These are phyloP conservation scores for Pyrrhia umbra DNA, from an alignment of 2,888 invertebrate species.

Conservation along the genomic window DNA sequence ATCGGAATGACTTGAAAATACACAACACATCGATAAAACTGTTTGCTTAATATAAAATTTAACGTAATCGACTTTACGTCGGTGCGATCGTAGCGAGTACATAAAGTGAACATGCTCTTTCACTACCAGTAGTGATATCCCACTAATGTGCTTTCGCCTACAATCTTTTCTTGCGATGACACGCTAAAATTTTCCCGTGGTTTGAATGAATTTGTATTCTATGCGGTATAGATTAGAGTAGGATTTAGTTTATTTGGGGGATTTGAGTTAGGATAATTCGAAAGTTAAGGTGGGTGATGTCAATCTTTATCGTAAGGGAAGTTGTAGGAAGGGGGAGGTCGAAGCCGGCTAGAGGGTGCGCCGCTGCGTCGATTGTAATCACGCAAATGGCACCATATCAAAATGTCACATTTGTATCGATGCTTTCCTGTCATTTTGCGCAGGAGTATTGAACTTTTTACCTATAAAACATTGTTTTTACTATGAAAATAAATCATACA, in stretches of 20 bases:
- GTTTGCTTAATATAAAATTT: conserved; percentile 86
- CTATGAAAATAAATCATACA: neutral
- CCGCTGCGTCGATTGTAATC: conserved; percentile 89
- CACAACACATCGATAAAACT: conserved; percentile 76
- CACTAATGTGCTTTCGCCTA: conserved; percentile 88
- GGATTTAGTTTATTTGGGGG: conserved; percentile 69
- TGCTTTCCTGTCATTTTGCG: conserved; percentile 81
- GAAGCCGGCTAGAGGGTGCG: conserved; percentile 81
- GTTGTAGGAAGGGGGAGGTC: conserved; percentile 82
- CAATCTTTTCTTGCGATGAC: conserved; percentile 89
- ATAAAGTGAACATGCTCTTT: conserved; percentile 85
- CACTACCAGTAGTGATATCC: conserved; percentile 86
- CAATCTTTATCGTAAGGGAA: conserved; percentile 90
- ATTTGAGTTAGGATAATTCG: conserved; percentile 84
- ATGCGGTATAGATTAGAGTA: conserved; percentile 68
- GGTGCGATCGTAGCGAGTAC: conserved; percentile 76
- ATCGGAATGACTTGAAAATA: conserved; percentile 61
- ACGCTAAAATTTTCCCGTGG: conserved; percentile 78
- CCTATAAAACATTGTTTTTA: conserved; percentile 18
- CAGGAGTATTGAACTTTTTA: conserved; percentile 71
- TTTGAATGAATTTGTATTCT: conserved; percentile 71
- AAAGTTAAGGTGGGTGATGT: conserved; percentile 84
- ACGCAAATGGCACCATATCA: conserved; percentile 89
- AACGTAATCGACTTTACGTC: conserved; percentile 83
- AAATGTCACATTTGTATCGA: conserved; percentile 88